Conservation (phyloP, 30 jellyfish, hydroid and myxozoan species). For the Aurelia aurita region DNA sequence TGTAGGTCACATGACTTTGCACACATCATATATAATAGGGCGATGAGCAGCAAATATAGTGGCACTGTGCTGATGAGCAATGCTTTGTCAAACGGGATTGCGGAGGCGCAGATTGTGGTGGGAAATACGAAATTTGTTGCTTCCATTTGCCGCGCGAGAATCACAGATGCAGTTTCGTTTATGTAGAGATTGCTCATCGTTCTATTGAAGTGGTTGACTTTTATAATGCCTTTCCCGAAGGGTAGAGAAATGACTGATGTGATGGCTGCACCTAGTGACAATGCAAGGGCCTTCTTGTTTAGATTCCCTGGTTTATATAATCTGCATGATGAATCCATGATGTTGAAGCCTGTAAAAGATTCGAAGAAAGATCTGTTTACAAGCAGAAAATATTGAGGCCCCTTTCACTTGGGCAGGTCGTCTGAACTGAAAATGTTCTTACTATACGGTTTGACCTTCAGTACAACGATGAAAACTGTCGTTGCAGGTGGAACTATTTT, state of each 20-base stretch:
- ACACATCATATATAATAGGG: neutral
- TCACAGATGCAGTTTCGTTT: neutral
- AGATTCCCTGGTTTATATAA: constrained; percentile 12
- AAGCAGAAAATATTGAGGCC: no score
- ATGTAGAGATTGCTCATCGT: neutral
- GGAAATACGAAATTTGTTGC: constrained; percentile 7
- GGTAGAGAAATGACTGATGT: constrained; percentile 53
- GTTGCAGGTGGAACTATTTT: neutral
- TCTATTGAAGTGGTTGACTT: neutral
- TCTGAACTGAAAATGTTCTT: no score
- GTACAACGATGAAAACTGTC: no score
- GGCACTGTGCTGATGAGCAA: constrained; percentile 33
- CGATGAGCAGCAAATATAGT: constrained; percentile 10
- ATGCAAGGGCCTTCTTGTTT: constrained; percentile 31
- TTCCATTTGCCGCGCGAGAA: neutral
- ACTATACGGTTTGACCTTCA: no score
- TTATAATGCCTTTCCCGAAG: neutral
- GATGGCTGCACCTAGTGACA: constrained; percentile 66
- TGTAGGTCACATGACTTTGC: neutral
- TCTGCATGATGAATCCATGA: constrained; percentile 50
- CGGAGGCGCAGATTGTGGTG: constrained; percentile 11
- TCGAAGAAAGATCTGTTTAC: no score
- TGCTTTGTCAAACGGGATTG: constrained; percentile 24
- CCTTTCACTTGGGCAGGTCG: no score
- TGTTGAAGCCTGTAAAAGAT: constrained; percentile 24